Conservation (phyloP, 2,888 invertebrate species). For the Zaprionus lineosus region DNA sequence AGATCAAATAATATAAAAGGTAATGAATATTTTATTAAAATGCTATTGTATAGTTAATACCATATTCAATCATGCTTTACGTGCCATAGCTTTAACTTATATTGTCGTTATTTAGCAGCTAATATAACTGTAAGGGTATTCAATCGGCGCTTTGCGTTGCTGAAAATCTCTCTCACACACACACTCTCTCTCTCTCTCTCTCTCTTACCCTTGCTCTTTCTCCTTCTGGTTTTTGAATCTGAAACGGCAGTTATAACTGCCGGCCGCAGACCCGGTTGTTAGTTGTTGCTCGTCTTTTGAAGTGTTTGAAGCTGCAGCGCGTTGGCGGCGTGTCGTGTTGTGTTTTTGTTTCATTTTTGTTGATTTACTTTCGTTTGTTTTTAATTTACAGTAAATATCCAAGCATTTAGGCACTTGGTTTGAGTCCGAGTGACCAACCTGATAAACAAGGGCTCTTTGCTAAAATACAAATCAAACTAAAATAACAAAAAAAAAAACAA, state of each 20-base stretch:
- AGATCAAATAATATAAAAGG: no score
- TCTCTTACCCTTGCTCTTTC: conserved; percentile 29
- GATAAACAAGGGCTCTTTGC: conserved; percentile 34
- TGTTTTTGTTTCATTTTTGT: conserved; percentile 74
- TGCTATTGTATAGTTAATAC: no score
- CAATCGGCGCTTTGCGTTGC: neutral
- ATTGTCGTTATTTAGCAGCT: no score
- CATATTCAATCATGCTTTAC: no score
- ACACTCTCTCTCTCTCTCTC: neutral
- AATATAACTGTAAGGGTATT: conserved; percentile 23
- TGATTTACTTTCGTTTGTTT: conserved; percentile 77
- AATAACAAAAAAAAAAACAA: conserved; percentile 32
- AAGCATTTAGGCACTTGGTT: conserved; percentile 51
- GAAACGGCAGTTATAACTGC: conserved; percentile 58
- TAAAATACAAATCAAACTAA: conserved; percentile 25
- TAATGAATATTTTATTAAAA: no score
- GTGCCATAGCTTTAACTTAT: no score
- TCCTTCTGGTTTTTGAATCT: conserved; percentile 49
- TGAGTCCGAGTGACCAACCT: conserved; percentile 22
- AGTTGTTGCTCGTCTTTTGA: conserved; percentile 66
- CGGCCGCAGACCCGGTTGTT: conserved; percentile 53
- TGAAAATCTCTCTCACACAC: no score
- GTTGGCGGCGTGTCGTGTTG: conserved; percentile 60
- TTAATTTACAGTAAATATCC: conserved; percentile 66
- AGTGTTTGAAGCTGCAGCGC: conserved; percentile 67